A percentile compares a stretch with the other conserved stretches of the same genome.
phyloP scores from a whole-genome alignment of 2,113 vertebrate species.

The Melanerpes aurifrons region DNA sequence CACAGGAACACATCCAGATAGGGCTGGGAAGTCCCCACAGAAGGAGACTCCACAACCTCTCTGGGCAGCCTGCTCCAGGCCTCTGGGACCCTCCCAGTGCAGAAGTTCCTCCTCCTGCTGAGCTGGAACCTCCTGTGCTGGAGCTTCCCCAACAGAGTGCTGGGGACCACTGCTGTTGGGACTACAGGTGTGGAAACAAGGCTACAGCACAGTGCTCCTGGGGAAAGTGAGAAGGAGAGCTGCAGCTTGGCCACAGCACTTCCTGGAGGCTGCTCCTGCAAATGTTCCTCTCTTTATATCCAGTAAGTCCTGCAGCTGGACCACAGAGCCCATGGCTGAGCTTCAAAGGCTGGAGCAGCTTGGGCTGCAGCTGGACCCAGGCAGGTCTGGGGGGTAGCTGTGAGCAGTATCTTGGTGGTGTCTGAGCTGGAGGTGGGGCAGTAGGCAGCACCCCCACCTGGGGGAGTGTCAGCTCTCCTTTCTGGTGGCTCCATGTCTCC shows the following conservation, averaged over 20 bases:
- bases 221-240: background rate
- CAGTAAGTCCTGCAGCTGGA: background rate
- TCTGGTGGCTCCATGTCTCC: background rate
- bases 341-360: background rate
- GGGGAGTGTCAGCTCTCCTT: background rate
- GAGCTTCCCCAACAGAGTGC: no score
- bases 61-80: no score
- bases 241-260: background rate
- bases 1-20: no score
- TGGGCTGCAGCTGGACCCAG: background rate
- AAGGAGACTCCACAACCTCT: no score
- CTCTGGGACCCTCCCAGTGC: no score
- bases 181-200: background rate
- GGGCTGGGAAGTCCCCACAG: no score
- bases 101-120: no score
- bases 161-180: background rate
- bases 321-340: background rate
- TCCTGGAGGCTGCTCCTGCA: background rate
- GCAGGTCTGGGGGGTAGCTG: rapidly evolving
- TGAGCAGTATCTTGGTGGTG: background rate
- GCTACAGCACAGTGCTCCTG: background rate
- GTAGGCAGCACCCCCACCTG: background rate
- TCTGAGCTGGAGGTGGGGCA: rapidly evolving
- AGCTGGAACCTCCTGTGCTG: no score
- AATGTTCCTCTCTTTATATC: no score